Evolutionary conservation across 2,113 vertebrate species (phyloP).

Genomic region (Machaerirhynchus nigripectus): DNA sequence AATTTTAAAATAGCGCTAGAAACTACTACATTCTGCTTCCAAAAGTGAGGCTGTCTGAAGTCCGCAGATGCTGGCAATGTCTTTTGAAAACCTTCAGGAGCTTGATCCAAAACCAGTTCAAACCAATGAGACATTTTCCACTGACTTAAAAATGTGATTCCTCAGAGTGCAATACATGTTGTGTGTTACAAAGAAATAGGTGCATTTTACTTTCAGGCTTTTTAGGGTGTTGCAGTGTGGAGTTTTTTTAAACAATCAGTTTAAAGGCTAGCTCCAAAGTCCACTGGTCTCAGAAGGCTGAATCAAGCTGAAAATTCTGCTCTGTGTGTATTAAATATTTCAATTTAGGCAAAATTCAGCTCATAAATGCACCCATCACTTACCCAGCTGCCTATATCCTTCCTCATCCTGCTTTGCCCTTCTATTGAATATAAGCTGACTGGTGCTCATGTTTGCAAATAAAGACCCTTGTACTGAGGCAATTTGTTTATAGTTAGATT

Average conservation of each 20-base stretch:
- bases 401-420: not conserved
- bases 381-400: not conserved
- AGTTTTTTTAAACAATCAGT: not conserved
- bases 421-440: not conserved
- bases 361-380: not conserved
- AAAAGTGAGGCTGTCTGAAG: not conserved
- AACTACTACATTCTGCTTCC: not conserved
- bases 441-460: not conserved
- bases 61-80: not conserved
- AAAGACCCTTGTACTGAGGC: not conserved
- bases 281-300: not conserved
- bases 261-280: not conserved
- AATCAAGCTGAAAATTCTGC: not conserved
- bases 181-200: not conserved
- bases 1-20: not conserved
- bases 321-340: not conserved
- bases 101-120: not conserved
- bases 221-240: not conserved
- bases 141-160: not conserved
- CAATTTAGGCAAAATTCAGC: not conserved
- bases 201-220: not conserved
- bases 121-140: not conserved
- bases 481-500: not conserved
- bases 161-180: not conserved
- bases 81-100: not conserved